Base-by-base conservation (phyloP, 2,888 invertebrate species). In the Drosophila birchii region DNA sequence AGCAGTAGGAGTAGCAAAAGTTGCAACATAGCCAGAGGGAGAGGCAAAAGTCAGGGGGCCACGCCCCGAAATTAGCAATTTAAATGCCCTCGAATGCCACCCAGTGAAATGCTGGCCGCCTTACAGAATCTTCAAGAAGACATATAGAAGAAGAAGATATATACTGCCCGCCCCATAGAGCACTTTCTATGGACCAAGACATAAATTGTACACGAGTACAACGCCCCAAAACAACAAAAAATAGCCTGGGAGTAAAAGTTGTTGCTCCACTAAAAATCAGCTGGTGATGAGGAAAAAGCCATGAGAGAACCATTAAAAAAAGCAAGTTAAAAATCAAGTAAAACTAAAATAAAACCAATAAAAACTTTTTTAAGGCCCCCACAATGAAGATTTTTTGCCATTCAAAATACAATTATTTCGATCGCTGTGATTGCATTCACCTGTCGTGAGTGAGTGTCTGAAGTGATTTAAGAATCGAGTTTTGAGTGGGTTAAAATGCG, bases 351-450 rank as follows among this genome's bases (percentile, higher is more conserved):
- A 51, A 51, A 51, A 51, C 34, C 51, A 51, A 51, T 51, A 36
- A 51, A 20, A 51, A 20, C 14, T 34, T 32, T 59, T 36, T n/a
- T 38, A 54, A 54, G 51, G 51, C 41, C 55, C 34, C 45, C 44
- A 44, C 69, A 43, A 36, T 70, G 51, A 54, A 29, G 56, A 56
- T 51, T 63, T 56, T 63, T 56, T 63, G 74, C 67, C 71, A 76
- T 80, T 78, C 71, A 62, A 82, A 84, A 68, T 71, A 85, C 82
- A 77, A 79, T 80, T 83, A 79, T 79, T 85, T 76, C 73, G 54
- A 76, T 73, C 76, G 80, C 75, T 84, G 86, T 76, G 86, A 84
- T 84, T 84, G 86, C 86, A 81, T 76, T 79, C 81, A 79, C 66
- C 81, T 81, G 81, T 66, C 73, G 63, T 64, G 57, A 78, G 78